These are phyloP conservation scores for Limnodromus scolopaceus DNA, from an alignment of 2,797 vertebrate genomes.

Conservation along the genomic window DNA sequence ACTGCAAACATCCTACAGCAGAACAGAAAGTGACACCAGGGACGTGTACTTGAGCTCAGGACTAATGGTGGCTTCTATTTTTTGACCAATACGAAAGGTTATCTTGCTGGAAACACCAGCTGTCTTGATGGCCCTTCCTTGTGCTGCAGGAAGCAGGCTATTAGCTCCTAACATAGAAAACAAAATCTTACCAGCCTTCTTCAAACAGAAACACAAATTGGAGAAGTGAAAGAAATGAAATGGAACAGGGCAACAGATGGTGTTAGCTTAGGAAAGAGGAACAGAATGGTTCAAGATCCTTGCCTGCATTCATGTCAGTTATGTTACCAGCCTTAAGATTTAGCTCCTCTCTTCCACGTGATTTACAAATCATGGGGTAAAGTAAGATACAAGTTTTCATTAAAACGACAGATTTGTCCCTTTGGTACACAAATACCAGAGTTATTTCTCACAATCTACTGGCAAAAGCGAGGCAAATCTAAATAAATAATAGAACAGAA, in stretches of 20 bases:
- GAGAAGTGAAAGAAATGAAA: slow-evolving; percentile 28
- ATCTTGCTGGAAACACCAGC: background rate
- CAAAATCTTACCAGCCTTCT: background rate
- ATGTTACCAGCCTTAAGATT: background rate
- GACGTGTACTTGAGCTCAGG: background rate
- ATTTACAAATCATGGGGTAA: background rate
- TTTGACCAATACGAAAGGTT: background rate
- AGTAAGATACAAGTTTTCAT: background rate
- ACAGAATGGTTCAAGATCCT: background rate
- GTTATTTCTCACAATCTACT: background rate
- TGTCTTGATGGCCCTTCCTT: background rate
- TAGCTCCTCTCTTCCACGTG: background rate
- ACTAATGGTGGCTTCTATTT: background rate
- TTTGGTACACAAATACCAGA: background rate
- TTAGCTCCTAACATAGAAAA: background rate
- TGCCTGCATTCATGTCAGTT: background rate
- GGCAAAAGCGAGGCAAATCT: background rate
- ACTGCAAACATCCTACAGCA: background rate
- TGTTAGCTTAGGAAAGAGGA: background rate
- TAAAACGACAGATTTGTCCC: background rate
- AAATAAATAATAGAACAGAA: background rate
- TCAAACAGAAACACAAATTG: background rate
- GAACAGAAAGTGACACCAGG: background rate
- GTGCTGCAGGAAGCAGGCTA: background rate
- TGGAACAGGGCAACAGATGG: background rate